These are phyloP conservation scores for Conchocele bisecta DNA, from an alignment of 2,888 invertebrate species.

Conservation along the genomic window DNA sequence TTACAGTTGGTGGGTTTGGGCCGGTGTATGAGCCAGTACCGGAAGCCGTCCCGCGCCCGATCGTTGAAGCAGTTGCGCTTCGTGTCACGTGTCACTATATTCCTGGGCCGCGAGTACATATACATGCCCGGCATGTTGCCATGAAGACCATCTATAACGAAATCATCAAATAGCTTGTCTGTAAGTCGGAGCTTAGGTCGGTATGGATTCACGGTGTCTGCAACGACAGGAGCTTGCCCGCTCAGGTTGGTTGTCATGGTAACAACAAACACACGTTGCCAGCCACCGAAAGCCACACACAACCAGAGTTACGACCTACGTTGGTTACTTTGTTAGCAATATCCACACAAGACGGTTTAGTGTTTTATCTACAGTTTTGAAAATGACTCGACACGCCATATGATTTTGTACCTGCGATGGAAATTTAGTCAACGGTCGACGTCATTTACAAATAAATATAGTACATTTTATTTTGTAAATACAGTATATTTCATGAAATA, in stretches of 20 bases:
- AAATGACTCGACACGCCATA: no score
- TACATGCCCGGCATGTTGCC: conserved; percentile 62
- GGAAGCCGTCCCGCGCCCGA: conserved; percentile 76
- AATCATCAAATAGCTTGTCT: conserved; percentile 63
- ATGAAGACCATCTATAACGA: conserved; percentile 62
- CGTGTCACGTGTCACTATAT: conserved; percentile 45
- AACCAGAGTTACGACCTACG: neutral
- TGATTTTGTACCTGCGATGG: no score
- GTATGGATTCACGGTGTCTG: conserved; percentile 49
- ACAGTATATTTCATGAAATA: no score
- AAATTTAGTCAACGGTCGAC: no score
- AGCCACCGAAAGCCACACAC: conserved; percentile 33
- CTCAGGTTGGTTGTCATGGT: conserved; percentile 1
- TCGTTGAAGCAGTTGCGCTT: conserved; percentile 70
- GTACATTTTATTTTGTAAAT: no score
- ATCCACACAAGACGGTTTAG: neutral
- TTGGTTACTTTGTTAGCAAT: no score
- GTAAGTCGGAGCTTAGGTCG: conserved; percentile 28
- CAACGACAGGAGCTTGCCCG: conserved; percentile 24
- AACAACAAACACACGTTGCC: neutral
- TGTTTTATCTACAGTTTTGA: no score
- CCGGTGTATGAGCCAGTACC: conserved; percentile 79
- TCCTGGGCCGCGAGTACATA: conserved; percentile 59
- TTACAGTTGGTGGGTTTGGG: conserved; percentile 79
- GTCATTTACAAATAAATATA: neutral